Percentiles rank a stretch among this genome's conserved stretches.
Conservation (phyloP, 2,888 invertebrate species). For the Megalurothrips usitatus region DNA sequence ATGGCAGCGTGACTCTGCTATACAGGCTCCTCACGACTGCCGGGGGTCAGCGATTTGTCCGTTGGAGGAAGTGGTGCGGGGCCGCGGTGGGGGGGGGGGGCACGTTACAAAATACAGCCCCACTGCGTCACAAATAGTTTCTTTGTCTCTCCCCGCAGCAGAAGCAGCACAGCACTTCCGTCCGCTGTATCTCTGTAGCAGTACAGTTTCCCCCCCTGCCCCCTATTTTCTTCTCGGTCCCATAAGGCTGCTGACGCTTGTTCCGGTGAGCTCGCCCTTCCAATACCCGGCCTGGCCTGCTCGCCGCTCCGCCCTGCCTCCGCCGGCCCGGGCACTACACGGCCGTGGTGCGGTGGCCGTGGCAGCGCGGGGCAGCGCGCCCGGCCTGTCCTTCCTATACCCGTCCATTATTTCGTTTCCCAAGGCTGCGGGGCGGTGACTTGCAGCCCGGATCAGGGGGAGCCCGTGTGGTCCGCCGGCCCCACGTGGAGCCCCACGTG, state of each 20-base stretch:
- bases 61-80: background rate
- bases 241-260: background rate
- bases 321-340: too few relatives aligned
- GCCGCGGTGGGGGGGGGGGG: background rate
- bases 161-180: too few relatives aligned
- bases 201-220: background rate
- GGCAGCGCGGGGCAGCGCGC: too few relatives aligned
- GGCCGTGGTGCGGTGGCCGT: too few relatives aligned
- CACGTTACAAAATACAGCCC: background rate
- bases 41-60: too few relatives aligned
- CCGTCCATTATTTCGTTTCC: background rate
- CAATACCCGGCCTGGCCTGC: background rate
- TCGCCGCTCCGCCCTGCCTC: background rate
- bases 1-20: too few relatives aligned
- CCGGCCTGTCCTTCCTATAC: background rate
- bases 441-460: background rate
- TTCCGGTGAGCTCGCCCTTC: constrained; percentile 3
- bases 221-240: background rate
- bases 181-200: too few relatives aligned
- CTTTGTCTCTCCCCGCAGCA: too few relatives aligned
- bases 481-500: too few relatives aligned
- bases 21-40: too few relatives aligned
- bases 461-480: too few relatives aligned
- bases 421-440: background rate
- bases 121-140: background rate